Base-by-base conservation (phyloP, 2,888 invertebrate genomes). In the Drosophila picticornis region DNA sequence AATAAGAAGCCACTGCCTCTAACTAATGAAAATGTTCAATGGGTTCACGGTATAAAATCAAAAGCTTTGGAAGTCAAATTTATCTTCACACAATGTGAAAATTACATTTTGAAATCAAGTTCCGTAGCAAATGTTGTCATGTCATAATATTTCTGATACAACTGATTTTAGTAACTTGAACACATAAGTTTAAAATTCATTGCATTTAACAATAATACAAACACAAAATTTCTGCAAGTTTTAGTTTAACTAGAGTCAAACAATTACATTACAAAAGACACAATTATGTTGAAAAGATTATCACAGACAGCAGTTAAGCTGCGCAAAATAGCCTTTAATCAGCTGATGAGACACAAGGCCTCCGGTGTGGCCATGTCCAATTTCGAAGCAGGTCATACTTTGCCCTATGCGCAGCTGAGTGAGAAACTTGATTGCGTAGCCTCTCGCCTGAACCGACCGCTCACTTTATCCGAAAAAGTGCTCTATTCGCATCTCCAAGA, bases 401-500 rank as follows among this genome's bases (percentile, higher is more conserved):
- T 95, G 80, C 98, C 99, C 0, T 99, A 99, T 93, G 96, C 97
- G 63, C 97, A 96, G 91, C 94, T 99, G 51, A 93, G 94, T 19
- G 94, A 96, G 80, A 98, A 95, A 90, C 93, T 98, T 76, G 95
- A 96, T 76, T 92, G 97, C 67, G 97, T 99, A 4, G 97, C 96
- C 92, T 96, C 96, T 92, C 95, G 97, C 93, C 94, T 99, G 88
- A 96, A 97, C 90, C 95, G 99, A 51, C 99, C 99, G 9, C 94
- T 99, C 92, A 99, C 99, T 46, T 95, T 99, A 77, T 98, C 99
- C 0, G 99, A 99, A 93, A 99, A 99, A 94, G 96, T 99, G 69
- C 94, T 99, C 9, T 99, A 99, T 93, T 98, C 99, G 1, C 99
- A 99, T 94, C 94, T 99, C 90, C 99, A 99, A 94, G 96, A 99